A percentile compares a stretch with the other conserved stretches of the same genome.
phyloP scores from a whole-genome alignment of 2,113 vertebrate genomes.

The Aspiorhynchus laticeps region DNA sequence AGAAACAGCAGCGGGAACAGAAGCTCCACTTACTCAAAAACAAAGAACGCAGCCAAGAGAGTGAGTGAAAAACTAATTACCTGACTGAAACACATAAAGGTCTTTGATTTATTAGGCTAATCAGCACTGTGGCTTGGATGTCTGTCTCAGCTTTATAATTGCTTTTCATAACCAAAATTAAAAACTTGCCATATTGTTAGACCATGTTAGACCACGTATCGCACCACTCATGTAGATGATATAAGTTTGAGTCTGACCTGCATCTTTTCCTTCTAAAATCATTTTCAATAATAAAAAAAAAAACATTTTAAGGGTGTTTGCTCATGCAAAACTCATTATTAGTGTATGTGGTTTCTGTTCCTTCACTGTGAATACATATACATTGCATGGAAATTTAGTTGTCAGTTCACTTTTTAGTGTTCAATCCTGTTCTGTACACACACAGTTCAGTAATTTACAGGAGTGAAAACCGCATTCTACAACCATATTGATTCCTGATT shows the following conservation, averaged over 20 bases:
- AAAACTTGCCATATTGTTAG: neutral
- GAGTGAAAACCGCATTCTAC: no score
- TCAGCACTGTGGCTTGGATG: neutral
- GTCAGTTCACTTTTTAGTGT: no score
- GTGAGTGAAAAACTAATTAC: slow-evolving; percentile 76
- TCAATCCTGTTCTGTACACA: no score
- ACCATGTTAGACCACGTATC: neutral
- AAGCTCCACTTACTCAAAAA: slow-evolving; percentile 94
- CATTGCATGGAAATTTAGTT: no score
- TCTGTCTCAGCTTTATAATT: neutral
- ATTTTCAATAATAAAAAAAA: neutral
- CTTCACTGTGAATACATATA: neutral
- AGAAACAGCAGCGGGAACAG: slow-evolving; percentile 95
- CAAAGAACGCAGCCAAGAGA: slow-evolving; percentile 97
- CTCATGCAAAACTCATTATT: neutral
- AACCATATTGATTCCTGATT: no score
- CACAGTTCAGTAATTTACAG: no score
- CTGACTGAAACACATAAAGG: neutral
- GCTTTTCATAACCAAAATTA: neutral
- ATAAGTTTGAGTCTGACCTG: neutral
- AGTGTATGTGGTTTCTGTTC: neutral
- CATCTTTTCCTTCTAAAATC: neutral
- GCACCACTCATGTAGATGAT: neutral
- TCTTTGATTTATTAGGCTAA: neutral
- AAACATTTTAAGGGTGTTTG: neutral